phyloP scores from a whole-genome alignment of 2,113 vertebrate species.

The Ariopsis seemanni region DNA sequence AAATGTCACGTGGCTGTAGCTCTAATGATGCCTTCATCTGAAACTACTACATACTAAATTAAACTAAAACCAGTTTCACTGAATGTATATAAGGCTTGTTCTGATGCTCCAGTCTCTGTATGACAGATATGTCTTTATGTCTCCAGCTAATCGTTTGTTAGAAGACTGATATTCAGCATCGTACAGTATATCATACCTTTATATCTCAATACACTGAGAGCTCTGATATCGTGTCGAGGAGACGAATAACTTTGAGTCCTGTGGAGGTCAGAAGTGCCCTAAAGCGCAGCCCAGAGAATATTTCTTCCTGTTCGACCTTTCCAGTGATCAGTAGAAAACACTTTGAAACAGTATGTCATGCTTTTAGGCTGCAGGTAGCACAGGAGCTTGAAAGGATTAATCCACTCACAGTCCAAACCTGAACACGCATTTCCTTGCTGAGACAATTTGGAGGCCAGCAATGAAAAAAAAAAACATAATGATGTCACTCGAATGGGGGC shows the following conservation, averaged over 20 bases:
- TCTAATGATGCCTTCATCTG: not conserved
- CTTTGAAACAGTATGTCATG: conserved; percentile 10
- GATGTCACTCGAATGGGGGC: not conserved
- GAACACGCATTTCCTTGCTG: not conserved
- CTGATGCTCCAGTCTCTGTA: not conserved
- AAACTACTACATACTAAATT: not conserved
- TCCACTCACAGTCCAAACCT: not conserved
- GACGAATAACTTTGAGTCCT: conserved; percentile 22
- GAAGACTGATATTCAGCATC: conserved; percentile 1
- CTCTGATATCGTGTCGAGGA: not conserved
- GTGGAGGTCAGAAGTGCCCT: conserved; percentile 14
- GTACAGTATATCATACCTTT: not conserved
- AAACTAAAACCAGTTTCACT: not conserved
- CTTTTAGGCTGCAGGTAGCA: conserved; percentile 13
- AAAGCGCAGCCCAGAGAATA: not conserved
- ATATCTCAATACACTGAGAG: not conserved
- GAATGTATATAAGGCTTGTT: not conserved
- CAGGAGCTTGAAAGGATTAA: not conserved
- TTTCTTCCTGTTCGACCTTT: conserved; percentile 5
- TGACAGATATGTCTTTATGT: not conserved
- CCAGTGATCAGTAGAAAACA: conserved; percentile 31
- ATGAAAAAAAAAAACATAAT: not conserved
- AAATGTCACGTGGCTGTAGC: not conserved
- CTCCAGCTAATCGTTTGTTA: not conserved
- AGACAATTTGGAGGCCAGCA: not conserved